Base-by-base conservation (phyloP, 2,888 invertebrate genomes). In the Iphiclides podalirius region DNA sequence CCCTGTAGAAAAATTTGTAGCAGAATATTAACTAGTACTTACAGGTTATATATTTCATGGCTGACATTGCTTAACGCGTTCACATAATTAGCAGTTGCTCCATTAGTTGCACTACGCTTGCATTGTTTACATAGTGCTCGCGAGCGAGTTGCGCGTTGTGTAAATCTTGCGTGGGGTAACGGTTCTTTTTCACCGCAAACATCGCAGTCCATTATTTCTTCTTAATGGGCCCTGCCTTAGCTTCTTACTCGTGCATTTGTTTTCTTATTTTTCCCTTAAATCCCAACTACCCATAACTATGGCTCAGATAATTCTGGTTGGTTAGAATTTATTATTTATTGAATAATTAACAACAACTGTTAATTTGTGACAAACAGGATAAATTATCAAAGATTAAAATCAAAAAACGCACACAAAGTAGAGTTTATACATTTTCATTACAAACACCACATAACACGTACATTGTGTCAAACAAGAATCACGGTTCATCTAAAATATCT, bases 31-130 rank as follows among this genome's bases (percentile, higher is more conserved):
- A n/a, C n/a, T n/a, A n/a, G n/a, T n/a, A n/a, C n/a, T n/a, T n/a
- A n/a, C n/a, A n/a, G n/a, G n/a, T n/a, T n/a, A n/a, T n/a, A n/a
- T 6, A n/a, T n/a, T 28, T 28, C 28, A 28, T 28, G 20, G 3
- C 6, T 28, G 9, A 28, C 28, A 9, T 28, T 28, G 6, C 11
- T 31, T 1, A 11, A 31, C n/a, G n/a, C 11, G 1, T 31, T 12
- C 11, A 2, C 3, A 11, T 11, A 11, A 11, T 31, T 31, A 31
- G 11, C 11, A 11, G 9, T 8, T n/a, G n/a, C 4, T 31, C 31
- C 31, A 31, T 31, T 31, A 31, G 31, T 12, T 31, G 31, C 31
- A 31, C 31, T 28, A 28, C 28, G 28, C n/a, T 31, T 31, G 31
- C 31, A 31, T n/a, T 31, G 11, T 31, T 31, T 31, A 31, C 31